These are phyloP conservation scores for Oscheius sp. DNA, from an alignment of 2,888 invertebrate species.

Conservation along the genomic window DNA sequence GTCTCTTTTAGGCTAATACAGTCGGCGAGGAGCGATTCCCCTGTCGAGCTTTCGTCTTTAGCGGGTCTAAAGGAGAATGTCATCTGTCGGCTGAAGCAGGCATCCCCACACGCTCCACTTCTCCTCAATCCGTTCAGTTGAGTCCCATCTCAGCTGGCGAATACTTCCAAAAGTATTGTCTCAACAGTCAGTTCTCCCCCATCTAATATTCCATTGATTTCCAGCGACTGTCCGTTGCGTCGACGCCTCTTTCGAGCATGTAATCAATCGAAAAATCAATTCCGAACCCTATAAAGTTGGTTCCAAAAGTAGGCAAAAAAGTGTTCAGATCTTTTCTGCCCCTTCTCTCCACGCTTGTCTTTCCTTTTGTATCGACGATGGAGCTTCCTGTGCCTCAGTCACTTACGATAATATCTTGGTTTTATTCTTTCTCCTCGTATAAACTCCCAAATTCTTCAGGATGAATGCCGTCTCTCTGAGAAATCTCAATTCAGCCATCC, in stretches of 20 bases:
- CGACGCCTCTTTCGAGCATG: slow-evolving; percentile 63
- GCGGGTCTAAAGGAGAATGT: slow-evolving; percentile 59
- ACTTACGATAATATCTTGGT: slow-evolving; percentile 57
- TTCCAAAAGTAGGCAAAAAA: neutral
- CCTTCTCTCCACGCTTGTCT: slow-evolving; percentile 57
- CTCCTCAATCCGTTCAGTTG: slow-evolving; percentile 44
- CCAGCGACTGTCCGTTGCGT: slow-evolving; percentile 58
- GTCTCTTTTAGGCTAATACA: slow-evolving; percentile 53
- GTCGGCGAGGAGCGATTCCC: slow-evolving; percentile 63
- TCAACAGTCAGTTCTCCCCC: slow-evolving; percentile 47
- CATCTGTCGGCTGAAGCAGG: slow-evolving; percentile 64
- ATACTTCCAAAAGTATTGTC: slow-evolving; percentile 66
- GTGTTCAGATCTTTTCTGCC: slow-evolving; percentile 42
- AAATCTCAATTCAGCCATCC: slow-evolving; percentile 61
- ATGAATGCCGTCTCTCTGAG: slow-evolving; percentile 65
- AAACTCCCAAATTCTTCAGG: slow-evolving; percentile 35
- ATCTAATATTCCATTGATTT: neutral
- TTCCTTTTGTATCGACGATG: slow-evolving; percentile 57
- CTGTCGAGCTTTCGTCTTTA: slow-evolving; percentile 64
- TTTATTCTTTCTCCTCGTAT: neutral
- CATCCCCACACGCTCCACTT: slow-evolving; percentile 6
- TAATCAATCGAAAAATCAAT: slow-evolving; percentile 58
- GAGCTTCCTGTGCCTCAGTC: slow-evolving; percentile 68
- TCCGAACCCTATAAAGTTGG: slow-evolving; percentile 46
- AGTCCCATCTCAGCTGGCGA: slow-evolving; percentile 59